Percentiles rank a stretch among this genome's conserved stretches.
Evolutionary conservation across 2,797 vertebrate genomes (phyloP).

Genomic region (Sebastes variabilis): DNA sequence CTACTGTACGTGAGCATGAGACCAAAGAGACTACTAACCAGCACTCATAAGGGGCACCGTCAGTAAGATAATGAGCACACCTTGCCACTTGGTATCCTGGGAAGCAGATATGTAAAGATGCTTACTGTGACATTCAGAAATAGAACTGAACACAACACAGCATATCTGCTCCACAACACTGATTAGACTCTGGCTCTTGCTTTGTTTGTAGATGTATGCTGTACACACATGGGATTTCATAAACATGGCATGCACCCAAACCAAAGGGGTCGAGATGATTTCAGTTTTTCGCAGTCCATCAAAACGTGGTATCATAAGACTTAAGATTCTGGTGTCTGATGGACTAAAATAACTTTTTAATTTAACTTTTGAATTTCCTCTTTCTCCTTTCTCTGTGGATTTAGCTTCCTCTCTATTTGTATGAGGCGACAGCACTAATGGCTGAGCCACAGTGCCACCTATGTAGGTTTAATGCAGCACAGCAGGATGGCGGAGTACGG

Average conservation of each 20-base stretch:
- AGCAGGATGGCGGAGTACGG: slow-evolving; percentile 30
- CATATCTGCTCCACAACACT: neutral
- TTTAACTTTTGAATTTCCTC: neutral
- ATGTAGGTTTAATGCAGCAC: slow-evolving; percentile 29
- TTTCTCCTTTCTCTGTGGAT: neutral
- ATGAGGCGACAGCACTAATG: neutral
- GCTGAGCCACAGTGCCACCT: slow-evolving; percentile 15
- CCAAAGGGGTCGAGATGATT: neutral
- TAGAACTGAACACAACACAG: neutral
- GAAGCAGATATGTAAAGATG: neutral
- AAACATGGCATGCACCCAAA: neutral
- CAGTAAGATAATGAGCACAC: neutral
- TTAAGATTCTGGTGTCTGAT: neutral
- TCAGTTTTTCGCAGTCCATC: neutral
- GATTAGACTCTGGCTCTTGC: neutral
- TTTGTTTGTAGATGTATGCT: neutral
- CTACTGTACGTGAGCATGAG: neutral
- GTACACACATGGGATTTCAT: no score
- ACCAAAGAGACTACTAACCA: neutral
- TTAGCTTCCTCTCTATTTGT: neutral
- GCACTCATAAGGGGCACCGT: neutral
- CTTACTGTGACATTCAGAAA: neutral
- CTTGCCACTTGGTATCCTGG: neutral
- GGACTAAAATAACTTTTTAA: neutral
- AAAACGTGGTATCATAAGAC: neutral